Evolutionary conservation across 2,113 vertebrate genomes (phyloP), one percentile per base, ranked within the genome.

Genomic region (Lepisosteus oculatus): DNA sequence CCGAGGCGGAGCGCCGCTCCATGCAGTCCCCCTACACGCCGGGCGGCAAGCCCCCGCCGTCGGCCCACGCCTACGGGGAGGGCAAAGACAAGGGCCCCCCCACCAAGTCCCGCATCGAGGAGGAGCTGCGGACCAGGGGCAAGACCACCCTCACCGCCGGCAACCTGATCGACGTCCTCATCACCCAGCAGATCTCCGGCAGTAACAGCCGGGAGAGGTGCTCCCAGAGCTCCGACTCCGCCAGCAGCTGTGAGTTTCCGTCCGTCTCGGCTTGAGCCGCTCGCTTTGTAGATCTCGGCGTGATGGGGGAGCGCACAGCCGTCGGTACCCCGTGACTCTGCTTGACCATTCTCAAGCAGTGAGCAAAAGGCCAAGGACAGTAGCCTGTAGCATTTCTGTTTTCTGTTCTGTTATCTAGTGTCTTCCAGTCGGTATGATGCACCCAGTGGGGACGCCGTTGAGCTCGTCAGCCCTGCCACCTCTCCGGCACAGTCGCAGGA

Each of bases 161-260:
- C 78, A 99, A 95, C 89, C 99, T 99, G 88, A 99, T 99, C 72
- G 97, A 99, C 77, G 96, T 98, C 88, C 98, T 99, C 92, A 99
- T 99, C 91, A 99, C 96, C 6, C 93, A 95, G 70, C 96, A 99
- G 86, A 99, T 99, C 72, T 94, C 97, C 14, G 96, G 98, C 83
- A 99, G 99, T 88, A 96, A 99, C 83, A 91, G 92, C 0, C 88
- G 96, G 69, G 97, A 98, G 71, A 93, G 96, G 76, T 91, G 95
- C 85, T 97, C 96, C 65, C 97, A 98, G 80, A 97, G 95, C 83
- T 98, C 95, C 2, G 96, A 98, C 90, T 98, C 96, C 73, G 97
- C 96, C 12, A 92, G 95, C 89, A 97, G 95, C 85, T 87, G 97
- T 99, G 89, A 89, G 97, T 95, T 82, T 80, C 77, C 12, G 3